Conservation (phyloP, 2,888 invertebrate species). For the Epinotia nisella region DNA sequence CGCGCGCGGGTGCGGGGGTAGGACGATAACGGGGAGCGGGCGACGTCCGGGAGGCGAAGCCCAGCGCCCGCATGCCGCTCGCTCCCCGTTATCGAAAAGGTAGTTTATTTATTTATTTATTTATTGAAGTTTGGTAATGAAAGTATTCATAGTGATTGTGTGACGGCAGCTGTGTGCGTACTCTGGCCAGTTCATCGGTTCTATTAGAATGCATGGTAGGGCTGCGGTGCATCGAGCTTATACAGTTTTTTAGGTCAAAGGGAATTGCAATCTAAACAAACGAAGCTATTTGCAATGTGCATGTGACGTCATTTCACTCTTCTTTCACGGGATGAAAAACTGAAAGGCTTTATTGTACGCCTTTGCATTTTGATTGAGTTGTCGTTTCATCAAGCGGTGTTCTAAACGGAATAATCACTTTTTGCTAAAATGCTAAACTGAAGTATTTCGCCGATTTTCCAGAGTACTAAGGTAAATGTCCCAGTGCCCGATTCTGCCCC, state of each 20-base stretch:
- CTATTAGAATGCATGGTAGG: constrained; percentile 64
- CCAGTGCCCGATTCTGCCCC: no score
- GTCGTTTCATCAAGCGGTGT: neutral
- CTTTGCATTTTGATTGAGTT: constrained; percentile 17
- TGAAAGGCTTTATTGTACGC: constrained; percentile 7
- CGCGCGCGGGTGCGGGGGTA: no score
- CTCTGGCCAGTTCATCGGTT: constrained; percentile 54
- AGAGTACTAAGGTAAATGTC: no score
- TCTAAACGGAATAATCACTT: neutral
- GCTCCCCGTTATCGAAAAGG: no score
- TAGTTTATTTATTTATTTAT: no score
- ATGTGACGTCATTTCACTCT: constrained; percentile 6
- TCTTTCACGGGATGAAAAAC: neutral
- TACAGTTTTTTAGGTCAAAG: constrained; percentile 55
- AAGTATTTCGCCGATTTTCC: neutral
- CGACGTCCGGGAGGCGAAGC: no score
- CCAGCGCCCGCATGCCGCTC: no score
- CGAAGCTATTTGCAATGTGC: constrained; percentile 13
- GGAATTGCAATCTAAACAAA: constrained; percentile 54
- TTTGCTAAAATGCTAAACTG: neutral
- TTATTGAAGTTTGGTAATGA: neutral
- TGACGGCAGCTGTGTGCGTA: constrained; percentile 7
- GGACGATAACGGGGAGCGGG: no score
- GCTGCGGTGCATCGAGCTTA: constrained; percentile 49
- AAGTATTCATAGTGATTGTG: neutral